Evolutionary conservation across 37 sponge, comb jelly and placozoan species (phyloP), one percentile per base, ranked within the genome.

Genomic region (Amphimedon queenslandica): DNA sequence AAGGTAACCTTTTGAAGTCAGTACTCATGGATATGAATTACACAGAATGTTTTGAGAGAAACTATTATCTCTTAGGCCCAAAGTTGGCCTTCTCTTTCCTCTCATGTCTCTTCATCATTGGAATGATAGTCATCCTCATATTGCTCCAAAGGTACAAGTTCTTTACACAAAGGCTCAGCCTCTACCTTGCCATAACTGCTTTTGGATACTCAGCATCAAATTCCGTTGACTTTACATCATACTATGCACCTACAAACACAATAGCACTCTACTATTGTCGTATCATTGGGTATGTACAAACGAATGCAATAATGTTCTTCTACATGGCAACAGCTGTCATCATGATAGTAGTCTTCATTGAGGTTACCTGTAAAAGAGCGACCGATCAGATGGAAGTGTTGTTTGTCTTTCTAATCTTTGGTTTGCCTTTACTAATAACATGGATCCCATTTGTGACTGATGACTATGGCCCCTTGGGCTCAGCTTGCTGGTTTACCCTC

Each of bases 151-250:
- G 88, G 61, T 85, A 93, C 64, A 16, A 56, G 38, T 74, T 85
- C 66, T 93, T 93, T 84, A 79, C 72, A 0, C 93, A 93, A 36
- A 78, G 93, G 55, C 77, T 93, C 37, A 75, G 87, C 37, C 85
- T 93, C n/a, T 88, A 93, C 60, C 79, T 88, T 41, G 42, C 78
- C 40, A 75, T 93, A 21, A 72, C 89, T 0, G 79, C 89, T 1
- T 40, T 71, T 16, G 33, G 77, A 1, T 69, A 85, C 43, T 67
- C 82, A 0, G 21, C 74, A 13, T 37, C 79, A 1, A 33, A 34
- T 31, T 66, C 68, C 35, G 3, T 81, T 32, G 76, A 73, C 20
- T 72, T 31, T 24, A 71, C 79, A 21, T 80, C 80, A 57, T 72
- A 65, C 41, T 33, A 69, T 41, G 70, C 43, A 29, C 0, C 1